Base-by-base conservation (phyloP, 2,888 invertebrate genomes). In the Andrena dorsata region DNA sequence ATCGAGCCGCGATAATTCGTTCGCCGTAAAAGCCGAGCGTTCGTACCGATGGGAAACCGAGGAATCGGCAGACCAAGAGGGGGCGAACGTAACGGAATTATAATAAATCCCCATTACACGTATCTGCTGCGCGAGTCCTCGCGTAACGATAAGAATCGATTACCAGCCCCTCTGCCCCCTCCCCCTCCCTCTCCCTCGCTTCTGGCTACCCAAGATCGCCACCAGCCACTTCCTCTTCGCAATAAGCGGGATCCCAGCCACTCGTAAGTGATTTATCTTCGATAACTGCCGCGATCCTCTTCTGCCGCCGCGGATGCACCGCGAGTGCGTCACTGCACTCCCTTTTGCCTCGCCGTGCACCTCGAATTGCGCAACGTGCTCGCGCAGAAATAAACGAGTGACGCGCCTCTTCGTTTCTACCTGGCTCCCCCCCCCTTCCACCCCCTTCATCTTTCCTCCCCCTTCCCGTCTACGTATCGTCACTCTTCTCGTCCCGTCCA, bases 341-440 rank as follows among this genome's bases (percentile, higher is more conserved):
- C 76, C 80, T 82, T 83, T 83, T 80, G 77, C 83, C 64, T 81
- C 78, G 76, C 76, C 79, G 79, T 82, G 83, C 58, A 77, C 77
- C 75, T 88, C 89, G 86, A 88, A 90, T 89, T 88, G 90, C 89
- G 88, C 82, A 90, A 90, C 83, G 87, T 85, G 85, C 83, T 86
- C 72, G 75, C 47, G 78, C 80, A 74, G 83, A 65, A 85, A 90
- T 83, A 83, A 85, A 89, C 83, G 83, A 85, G 85, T 60, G 76
- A 79, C 89, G 86, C 71, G 84, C 79, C 83, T 82, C 74, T 69
- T 82, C 78, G 63, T 79, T 56, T 47, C 41, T 32, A n/a, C n/a
- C 7, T 32, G 41, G 16, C 51, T 32, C 32, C 32, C 32, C 5
- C 28, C 5, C 35, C 13, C 28, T 26, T 10, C 13, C 28, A n/a